phyloP scores from a whole-genome alignment of 1,140 invertebrate genomes.

The Diuraphis noxia region DNA sequence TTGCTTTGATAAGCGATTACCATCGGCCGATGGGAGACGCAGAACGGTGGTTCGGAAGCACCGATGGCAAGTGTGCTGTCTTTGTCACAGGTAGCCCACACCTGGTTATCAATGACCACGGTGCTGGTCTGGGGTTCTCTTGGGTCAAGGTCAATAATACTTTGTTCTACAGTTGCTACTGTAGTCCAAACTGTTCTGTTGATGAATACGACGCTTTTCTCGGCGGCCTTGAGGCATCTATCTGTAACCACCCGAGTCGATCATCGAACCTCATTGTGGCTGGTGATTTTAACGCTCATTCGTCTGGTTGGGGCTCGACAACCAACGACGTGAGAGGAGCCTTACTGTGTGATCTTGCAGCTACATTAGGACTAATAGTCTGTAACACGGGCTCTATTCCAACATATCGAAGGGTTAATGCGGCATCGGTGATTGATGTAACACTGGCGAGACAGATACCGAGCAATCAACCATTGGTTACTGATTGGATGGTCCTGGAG shows the following conservation, averaged over 20 bases:
- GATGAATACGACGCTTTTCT: not conserved
- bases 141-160: not conserved
- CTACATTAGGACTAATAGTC: not conserved
- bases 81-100: not conserved
- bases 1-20: no score
- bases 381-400: not conserved
- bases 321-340: not conserved
- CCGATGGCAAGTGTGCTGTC: not conserved
- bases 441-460: not conserved
- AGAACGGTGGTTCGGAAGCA: not conserved
- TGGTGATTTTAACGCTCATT: not conserved
- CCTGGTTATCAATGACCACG: not conserved
- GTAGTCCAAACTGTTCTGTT: not conserved
- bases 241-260: not conserved
- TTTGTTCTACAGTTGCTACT: not conserved
- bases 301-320: not conserved
- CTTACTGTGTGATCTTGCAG: not conserved
- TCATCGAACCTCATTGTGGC: no score
- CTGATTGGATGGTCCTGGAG: not conserved
- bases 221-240: not conserved
- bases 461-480: not conserved
- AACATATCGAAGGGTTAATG: not conserved
- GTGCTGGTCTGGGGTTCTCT: not conserved
- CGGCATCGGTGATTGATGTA: not conserved
- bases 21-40: no score